Evolutionary conservation across 1,140 invertebrate genomes (phyloP), one percentile per base, ranked within the genome.

Genomic region (Drosophila kepulauana): DNA sequence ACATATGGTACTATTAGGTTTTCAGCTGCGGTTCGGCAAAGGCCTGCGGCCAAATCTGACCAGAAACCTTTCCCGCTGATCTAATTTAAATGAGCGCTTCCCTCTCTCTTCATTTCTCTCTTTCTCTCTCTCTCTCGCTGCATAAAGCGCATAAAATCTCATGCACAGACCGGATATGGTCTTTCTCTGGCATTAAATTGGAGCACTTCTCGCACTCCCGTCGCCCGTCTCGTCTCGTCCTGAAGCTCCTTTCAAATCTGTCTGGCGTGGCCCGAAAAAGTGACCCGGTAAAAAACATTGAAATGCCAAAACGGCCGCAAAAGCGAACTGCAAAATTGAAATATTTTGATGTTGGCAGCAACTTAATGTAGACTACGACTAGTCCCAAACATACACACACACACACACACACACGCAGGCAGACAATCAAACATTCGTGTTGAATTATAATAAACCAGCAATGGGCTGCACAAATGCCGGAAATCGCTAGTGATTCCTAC

Each of bases 391-490:
- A 62, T 51, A 71, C 52, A 28, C 16, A 52, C 15, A 69, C 16
- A 68, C 35, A 43, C 33, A 45, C 65, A 61, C 48, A 72, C 49
- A 33, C 54, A 45, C 75, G 11, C 20, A 35, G 13, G 38, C 41
- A 56, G 48, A 54, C 38, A 20, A 16, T 54, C 35, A 59, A 48
- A 71, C 82, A 79, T 77, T 88, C 80, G 80, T 88, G 84, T 80
- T 88, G 84, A 88, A 88, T 88, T 88, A 88, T 88, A 88, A 88
- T 88, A 88, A 84, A 88, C 80, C 85, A 88, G 78, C 82, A 78
- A 88, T 81, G 81, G 82, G 81, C 81, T 78, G 66, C 71, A 64
- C 78, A 87, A 86, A 87, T 85, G 75, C 84, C 85, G 85, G 85
- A 88, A 89, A 89, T 88, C 85, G 85, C 81, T 84, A 84, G 79